phyloP scores from a whole-genome alignment of 2,888 invertebrate species.

The Lypha dubia region DNA sequence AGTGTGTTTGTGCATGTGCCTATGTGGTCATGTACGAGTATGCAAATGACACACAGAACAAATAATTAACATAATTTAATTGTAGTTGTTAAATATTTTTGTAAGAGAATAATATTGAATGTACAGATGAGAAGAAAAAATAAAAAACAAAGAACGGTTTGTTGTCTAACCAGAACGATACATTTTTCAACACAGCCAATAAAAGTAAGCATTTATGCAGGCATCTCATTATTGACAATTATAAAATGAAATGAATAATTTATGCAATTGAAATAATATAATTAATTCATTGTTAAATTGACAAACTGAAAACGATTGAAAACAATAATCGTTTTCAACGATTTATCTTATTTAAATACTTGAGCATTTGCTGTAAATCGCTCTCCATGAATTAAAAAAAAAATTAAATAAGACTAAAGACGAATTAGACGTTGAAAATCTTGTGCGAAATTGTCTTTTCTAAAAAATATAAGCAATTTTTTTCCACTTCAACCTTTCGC shows the following conservation, averaged over 20 bases:
- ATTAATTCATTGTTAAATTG: neutral
- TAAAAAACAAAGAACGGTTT: neutral
- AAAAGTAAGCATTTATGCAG: neutral
- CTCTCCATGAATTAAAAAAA: too few species aligned
- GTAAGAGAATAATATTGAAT: neutral
- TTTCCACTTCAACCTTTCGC: too few species aligned
- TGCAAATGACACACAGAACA: neutral
- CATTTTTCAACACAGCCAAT: neutral
- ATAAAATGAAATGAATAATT: neutral
- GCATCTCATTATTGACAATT: conserved; percentile 6
- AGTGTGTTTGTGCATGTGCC: neutral
- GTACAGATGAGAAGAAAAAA: too few species aligned
- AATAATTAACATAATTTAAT: neutral
- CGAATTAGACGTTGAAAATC: too few species aligned
- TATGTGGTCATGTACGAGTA: neutral
- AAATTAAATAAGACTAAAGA: too few species aligned
- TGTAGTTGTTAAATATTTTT: neutral
- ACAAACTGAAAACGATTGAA: too few species aligned
- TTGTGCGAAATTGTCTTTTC: too few species aligned
- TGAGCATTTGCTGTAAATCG: too few species aligned
- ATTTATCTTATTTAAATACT: too few species aligned
- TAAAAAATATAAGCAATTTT: too few species aligned
- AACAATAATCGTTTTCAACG: too few species aligned
- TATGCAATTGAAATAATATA: neutral
- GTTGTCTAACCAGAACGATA: neutral